Percentiles rank a stretch among this genome's conserved stretches.
Conservation (phyloP, 53 echinoderm and acorn worm species). For the Hippasteria phrygiana region DNA sequence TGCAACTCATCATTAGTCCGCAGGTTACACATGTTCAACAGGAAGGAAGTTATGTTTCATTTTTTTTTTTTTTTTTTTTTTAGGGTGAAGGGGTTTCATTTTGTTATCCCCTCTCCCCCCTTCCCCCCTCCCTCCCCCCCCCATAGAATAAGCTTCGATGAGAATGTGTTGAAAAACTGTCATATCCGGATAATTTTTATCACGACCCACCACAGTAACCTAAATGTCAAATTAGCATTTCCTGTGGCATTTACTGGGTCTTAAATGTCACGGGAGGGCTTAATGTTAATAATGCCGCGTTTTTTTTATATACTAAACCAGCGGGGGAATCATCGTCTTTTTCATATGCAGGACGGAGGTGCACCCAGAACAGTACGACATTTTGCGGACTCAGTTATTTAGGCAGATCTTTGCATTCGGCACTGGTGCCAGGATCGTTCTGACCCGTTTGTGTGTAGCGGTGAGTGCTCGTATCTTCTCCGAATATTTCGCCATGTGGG, state of each 20-base stretch:
- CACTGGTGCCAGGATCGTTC: conserved; percentile 84
- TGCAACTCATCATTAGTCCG: not conserved
- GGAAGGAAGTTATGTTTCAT: not conserved
- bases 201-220: conserved; percentile 7
- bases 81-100: no score
- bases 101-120: not conserved
- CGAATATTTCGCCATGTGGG: no score
- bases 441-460: conserved; percentile 94
- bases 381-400: conserved; percentile 87
- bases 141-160: not conserved
- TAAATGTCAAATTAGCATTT: conserved; percentile 9
- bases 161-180: not conserved
- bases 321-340: not conserved
- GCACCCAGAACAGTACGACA: conserved; percentile 94
- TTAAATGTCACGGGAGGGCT: conserved; percentile 59
- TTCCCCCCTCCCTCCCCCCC: not conserved
- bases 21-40: not conserved
- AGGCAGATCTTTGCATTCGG: conserved; percentile 93
- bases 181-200: conserved; percentile 15
- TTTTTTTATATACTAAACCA: not conserved
- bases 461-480: conserved; percentile 69
- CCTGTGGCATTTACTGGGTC: not conserved
- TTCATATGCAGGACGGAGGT: conserved; percentile 78
- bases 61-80: not conserved
- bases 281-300: conserved; percentile 6